phyloP scores from a whole-genome alignment of 2,113 vertebrate genomes.

The Periophthalmus modestus region DNA sequence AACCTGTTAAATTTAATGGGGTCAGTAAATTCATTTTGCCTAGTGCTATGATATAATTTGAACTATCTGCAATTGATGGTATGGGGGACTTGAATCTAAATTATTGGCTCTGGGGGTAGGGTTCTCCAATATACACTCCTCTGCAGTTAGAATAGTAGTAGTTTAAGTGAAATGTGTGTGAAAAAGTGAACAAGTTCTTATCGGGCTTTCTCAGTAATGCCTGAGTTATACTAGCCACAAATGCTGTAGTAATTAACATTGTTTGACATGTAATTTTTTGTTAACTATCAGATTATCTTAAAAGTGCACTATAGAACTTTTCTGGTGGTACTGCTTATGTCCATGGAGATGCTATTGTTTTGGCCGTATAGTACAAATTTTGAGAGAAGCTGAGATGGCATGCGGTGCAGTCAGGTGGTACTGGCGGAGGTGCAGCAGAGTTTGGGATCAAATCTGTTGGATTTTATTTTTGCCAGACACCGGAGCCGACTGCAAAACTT shows the following conservation, averaged over 20 bases:
- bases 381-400: no score
- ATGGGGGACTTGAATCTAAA: not conserved
- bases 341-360: no score
- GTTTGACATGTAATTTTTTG: no score
- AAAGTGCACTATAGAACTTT: not conserved
- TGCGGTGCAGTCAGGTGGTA: no score
- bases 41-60: not conserved
- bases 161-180: constrained; percentile 27
- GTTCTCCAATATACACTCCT: not conserved
- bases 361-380: no score
- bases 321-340: not conserved
- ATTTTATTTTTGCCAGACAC: no score
- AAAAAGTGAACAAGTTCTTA: no score
- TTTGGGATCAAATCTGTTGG: no score
- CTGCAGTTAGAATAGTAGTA: constrained; percentile 39
- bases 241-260: not conserved
- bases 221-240: not conserved
- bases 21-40: not conserved
- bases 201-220: not conserved
- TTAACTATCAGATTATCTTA: no score
- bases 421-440: no score
- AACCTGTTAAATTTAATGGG: not conserved
- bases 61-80: not conserved
- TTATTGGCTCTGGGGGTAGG: constrained; percentile 30
- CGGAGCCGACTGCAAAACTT: no score